These are phyloP conservation scores for Morone saxatilis DNA, from an alignment of 2,113 vertebrate genomes.

Conservation along the genomic window DNA sequence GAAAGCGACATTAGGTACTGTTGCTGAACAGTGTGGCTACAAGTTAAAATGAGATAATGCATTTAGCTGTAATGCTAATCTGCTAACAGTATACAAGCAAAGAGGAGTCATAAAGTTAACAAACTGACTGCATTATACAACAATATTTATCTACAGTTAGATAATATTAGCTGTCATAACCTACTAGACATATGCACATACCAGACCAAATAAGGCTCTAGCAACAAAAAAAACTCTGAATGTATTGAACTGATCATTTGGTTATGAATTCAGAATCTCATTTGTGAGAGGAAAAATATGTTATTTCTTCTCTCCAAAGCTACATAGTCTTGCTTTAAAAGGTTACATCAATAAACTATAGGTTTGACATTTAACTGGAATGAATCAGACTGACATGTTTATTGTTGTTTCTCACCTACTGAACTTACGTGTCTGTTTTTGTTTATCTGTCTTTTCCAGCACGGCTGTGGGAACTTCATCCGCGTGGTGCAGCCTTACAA, in stretches of 20 bases:
- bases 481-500: constrained; percentile 95
- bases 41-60: not conserved
- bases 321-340: not conserved
- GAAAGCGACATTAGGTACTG: too few species aligned
- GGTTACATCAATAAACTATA: not conserved
- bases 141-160: not conserved
- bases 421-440: constrained; percentile 7
- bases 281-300: not conserved
- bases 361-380: not conserved
- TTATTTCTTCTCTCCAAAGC: not conserved
- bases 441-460: constrained; percentile 81
- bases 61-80: not conserved
- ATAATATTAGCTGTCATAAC: not conserved
- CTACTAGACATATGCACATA: not conserved
- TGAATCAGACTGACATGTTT: not conserved
- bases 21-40: too few species aligned
- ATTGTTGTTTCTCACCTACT: not conserved
- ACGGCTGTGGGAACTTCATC: constrained; percentile 97
- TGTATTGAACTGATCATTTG: not conserved
- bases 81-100: not conserved
- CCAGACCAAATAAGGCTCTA: not conserved
- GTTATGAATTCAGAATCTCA: not conserved
- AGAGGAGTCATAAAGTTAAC: not conserved
- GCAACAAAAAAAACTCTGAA: not conserved
- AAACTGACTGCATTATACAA: not conserved